Evolutionary conservation across 2,113 vertebrate genomes (phyloP), one percentile per base, ranked within the genome.

Genomic region (Cyprinus carpio): DNA sequence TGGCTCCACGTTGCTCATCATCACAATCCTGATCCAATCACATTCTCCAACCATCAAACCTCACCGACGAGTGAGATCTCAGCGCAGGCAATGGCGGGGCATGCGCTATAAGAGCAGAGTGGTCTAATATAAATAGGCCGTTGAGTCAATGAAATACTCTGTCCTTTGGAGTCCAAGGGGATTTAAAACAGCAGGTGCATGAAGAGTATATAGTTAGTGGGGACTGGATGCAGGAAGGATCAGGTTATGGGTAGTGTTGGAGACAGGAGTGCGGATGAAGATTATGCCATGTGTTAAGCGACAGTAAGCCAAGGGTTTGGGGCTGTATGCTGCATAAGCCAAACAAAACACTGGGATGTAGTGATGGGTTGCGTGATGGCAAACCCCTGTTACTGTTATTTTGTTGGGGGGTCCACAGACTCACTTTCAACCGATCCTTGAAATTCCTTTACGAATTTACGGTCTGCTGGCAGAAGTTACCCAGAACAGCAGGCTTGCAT

Each of bases 241-340:
- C 88, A 90, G 85, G 89, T 91, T 71, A n/a, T n/a, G n/a, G n/a
- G n/a, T 85, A 87, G 84, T 86, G 6, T 31, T 7, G 67, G n/a
- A 88, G 87, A 46, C 72, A 77, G 10, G 72, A 51, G n/a, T 25
- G 34, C n/a, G n/a, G 62, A 29, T 84, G 82, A 88, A 85, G 88
- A 89, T 91, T 90, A 89, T 89, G 87, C 85, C 87, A 75, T 82
- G 87, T 82, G 90, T 87, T 87, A 89, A 92, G 89, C n/a, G 89
- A 92, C 90, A 90, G 87, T 91, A 85, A 90, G 92, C 93, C 90
- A 91, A 90, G 90, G 89, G 87, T 88, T 90, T 76, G 88, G 87
- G 90, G 89, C 92, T 91, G 89, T 93, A 92, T 93, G 93, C 92
- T 91, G 90, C 90, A 90, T 87, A 93, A 89, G 92, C 91, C 88